A percentile compares a stretch with the other conserved stretches of the same genome.
phyloP scores from a whole-genome alignment of 1,140 invertebrate genomes.

The Augochlora pura region DNA sequence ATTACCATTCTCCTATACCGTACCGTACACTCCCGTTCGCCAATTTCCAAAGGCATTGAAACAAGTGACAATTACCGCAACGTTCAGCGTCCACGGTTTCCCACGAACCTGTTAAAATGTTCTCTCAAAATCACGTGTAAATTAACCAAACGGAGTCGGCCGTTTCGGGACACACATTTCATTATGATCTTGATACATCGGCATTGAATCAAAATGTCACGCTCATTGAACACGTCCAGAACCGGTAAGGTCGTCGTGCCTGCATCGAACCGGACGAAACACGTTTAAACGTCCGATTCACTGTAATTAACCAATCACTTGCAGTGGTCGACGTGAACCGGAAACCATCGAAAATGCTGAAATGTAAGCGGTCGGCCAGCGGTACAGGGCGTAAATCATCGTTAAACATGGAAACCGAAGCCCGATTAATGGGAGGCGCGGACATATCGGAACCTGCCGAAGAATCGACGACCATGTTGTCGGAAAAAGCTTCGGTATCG shows the following conservation, averaged over 20 bases:
- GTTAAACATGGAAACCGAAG: conserved; percentile 16
- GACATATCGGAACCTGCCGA: conserved; percentile 10
- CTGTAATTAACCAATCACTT: background rate
- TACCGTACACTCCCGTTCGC: background rate
- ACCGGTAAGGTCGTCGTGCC: conserved; percentile 17
- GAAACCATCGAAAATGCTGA: conserved; percentile 23
- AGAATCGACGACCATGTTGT: background rate
- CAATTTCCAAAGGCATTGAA: background rate
- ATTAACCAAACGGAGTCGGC: conserved; percentile 27
- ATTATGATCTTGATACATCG: conserved; percentile 8
- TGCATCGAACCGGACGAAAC: background rate
- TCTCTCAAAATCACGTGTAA: conserved; percentile 23
- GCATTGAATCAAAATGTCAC: conserved; percentile 35
- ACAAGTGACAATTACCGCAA: conserved; percentile 34
- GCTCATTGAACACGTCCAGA: conserved; percentile 25
- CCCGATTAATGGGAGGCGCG: conserved; percentile 61
- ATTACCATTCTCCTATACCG: no score
- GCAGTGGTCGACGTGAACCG: conserved; percentile 16
- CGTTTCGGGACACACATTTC: background rate
- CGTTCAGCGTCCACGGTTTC: conserved; percentile 11
- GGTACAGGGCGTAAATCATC: conserved; percentile 18
- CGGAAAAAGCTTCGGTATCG: background rate
- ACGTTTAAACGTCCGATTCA: conserved; percentile 15
- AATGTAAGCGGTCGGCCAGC: conserved; percentile 11
- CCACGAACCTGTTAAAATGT: conserved; percentile 10